Evolutionary conservation across 2,113 vertebrate species (phyloP).

Genomic region (Zosterops lateralis): DNA sequence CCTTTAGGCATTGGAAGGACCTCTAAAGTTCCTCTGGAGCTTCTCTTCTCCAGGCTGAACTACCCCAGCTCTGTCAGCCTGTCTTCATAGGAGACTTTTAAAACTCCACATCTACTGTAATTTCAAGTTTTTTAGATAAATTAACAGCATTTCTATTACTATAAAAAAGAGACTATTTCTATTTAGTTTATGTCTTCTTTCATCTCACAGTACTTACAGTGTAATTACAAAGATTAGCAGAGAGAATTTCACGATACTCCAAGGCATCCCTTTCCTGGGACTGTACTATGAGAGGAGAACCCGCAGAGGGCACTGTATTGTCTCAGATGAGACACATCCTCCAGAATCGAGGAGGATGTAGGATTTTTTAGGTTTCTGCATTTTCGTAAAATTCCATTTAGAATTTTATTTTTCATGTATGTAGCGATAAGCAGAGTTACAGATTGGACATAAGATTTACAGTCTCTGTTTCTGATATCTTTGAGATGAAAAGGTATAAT

Average conservation of each 20-base stretch:
- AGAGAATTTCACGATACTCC: not conserved
- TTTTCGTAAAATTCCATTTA: not conserved
- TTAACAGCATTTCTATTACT: not conserved
- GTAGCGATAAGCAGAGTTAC: not conserved
- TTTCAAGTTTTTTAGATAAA: not conserved
- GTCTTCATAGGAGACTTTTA: not conserved
- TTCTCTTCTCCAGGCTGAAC: not conserved
- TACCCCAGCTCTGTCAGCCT: not conserved
- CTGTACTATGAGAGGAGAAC: not conserved
- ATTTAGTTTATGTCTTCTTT: not conserved
- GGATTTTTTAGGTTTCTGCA: not conserved
- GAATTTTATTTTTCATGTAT: not conserved
- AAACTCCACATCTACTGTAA: not conserved
- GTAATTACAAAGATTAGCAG: not conserved
- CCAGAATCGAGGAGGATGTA: not conserved
- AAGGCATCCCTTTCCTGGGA: not conserved
- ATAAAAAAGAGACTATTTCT: not conserved
- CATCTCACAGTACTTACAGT: not conserved
- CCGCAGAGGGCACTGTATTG: conserved; percentile 48
- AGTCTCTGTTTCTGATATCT: not conserved
- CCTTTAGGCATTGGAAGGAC: not conserved
- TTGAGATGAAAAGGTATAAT: not conserved
- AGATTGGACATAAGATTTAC: not conserved
- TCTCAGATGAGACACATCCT: not conserved
- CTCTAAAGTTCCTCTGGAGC: not conserved